phyloP scores from a whole-genome alignment of 2,113 vertebrate genomes.

The Zosterops hypoxanthus region DNA sequence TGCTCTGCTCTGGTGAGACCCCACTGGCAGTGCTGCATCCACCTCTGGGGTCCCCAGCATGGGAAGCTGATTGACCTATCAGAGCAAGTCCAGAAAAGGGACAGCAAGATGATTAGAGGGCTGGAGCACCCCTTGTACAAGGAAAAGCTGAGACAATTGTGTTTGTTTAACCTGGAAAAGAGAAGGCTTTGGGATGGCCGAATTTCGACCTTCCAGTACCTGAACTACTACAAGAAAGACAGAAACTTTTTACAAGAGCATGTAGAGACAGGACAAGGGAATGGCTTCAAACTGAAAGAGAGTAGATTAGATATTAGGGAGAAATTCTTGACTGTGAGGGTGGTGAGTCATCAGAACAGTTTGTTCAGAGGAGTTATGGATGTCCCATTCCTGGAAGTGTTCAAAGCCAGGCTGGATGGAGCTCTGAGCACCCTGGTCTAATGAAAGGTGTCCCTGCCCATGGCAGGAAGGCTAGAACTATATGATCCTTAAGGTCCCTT shows the following conservation, averaged over 20 bases:
- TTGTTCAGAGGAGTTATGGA: neutral
- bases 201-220: neutral
- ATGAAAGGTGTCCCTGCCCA: neutral
- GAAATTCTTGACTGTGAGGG: neutral
- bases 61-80: accelerated
- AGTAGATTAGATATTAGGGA: neutral
- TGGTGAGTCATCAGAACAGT: neutral
- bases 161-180: neutral
- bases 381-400: no score
- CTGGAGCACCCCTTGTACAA: neutral
- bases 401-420: neutral
- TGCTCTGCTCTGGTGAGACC: neutral
- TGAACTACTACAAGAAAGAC: neutral
- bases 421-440: neutral
- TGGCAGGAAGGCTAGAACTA: neutral
- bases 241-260: neutral
- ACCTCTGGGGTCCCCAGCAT: neutral
- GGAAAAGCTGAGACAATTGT: no score
- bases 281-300: neutral
- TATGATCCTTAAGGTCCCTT: neutral
- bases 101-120: neutral
- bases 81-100: neutral
- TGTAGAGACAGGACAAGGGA: neutral
- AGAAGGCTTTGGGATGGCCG: neutral
- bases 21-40: neutral